phyloP scores from a whole-genome alignment of 2,888 invertebrate species.

The Eristalis arbustorum region DNA sequence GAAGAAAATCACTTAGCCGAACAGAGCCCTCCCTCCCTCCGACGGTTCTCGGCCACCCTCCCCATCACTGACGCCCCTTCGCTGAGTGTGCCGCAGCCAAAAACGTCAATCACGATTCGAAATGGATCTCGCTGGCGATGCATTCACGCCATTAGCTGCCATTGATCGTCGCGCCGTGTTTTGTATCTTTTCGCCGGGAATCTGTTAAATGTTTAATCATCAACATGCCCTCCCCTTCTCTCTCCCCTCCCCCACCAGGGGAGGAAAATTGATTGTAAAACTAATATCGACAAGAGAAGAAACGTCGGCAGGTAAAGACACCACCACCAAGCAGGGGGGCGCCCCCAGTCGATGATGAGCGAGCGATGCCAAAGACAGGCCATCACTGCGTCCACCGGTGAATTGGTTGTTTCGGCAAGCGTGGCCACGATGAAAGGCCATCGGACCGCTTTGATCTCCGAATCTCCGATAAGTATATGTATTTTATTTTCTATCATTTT shows the following conservation, averaged over 20 bases:
- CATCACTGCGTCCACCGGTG: constrained; percentile 11
- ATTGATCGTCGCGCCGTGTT: constrained; percentile 43
- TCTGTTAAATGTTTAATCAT: constrained; percentile 69
- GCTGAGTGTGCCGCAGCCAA: constrained; percentile 47
- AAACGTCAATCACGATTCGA: constrained; percentile 69
- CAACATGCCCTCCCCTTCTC: not conserved
- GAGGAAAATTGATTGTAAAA: constrained; percentile 60
- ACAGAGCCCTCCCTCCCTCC: not conserved
- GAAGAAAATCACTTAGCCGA: not conserved
- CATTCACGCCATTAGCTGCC: constrained; percentile 65
- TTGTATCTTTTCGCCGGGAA: constrained; percentile 33
- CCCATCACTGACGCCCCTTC: constrained; percentile 39
- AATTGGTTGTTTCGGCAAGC: constrained; percentile 66
- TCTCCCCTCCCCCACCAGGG: too few species aligned
- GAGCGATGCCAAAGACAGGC: constrained; percentile 36
- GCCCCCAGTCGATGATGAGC: constrained; percentile 50
- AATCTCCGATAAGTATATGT: constrained; percentile 67
- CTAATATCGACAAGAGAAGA: constrained; percentile 51
- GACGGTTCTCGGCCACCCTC: not conserved
- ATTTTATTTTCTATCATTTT: constrained; percentile 67
- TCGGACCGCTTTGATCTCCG: constrained; percentile 59
- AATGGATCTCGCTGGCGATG: constrained; percentile 55
- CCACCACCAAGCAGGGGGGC: constrained; percentile 51
- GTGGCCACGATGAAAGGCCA: constrained; percentile 62
- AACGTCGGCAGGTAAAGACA: constrained; percentile 42